phyloP scores from a whole-genome alignment of 2,797 vertebrate genomes.

The Holocentrus rufus region DNA sequence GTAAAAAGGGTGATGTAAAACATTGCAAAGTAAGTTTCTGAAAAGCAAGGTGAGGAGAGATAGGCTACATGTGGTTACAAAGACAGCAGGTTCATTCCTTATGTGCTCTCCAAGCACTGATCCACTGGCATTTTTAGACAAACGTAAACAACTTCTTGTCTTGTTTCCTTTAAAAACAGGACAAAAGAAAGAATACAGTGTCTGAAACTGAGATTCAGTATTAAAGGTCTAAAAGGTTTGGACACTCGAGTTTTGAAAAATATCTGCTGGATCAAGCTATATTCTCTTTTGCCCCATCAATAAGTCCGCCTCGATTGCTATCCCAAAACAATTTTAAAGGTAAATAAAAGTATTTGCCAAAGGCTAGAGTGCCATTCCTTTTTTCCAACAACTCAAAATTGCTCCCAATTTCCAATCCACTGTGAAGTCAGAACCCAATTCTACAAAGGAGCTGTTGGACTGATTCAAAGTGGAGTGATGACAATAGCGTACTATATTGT shows the following conservation, averaged over 20 bases:
- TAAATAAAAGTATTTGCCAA: constrained; percentile 57
- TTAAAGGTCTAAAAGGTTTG: constrained; percentile 35
- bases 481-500: background rate
- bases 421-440: constrained; percentile 16
- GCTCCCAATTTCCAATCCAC: constrained; percentile 29
- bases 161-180: background rate
- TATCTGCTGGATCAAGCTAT: constrained; percentile 40
- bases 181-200: constrained; percentile 1
- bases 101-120: background rate
- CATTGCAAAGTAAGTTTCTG: too few relatives aligned
- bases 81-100: background rate
- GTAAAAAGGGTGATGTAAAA: background rate
- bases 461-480: constrained; percentile 11
- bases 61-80: background rate
- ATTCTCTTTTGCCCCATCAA: constrained; percentile 25
- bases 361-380: constrained; percentile 30
- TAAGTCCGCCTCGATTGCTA: constrained; percentile 33
- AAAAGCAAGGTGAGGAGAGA: background rate
- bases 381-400: constrained; percentile 34
- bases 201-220: constrained; percentile 32
- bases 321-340: constrained; percentile 45
- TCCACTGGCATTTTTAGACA: background rate
- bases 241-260: constrained; percentile 23
- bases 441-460: constrained; percentile 16
- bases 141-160: background rate